Percentiles rank a stretch among this genome's conserved stretches.
phyloP scores from a whole-genome alignment of 2,797 vertebrate species.

The Sebastes diploproa region DNA sequence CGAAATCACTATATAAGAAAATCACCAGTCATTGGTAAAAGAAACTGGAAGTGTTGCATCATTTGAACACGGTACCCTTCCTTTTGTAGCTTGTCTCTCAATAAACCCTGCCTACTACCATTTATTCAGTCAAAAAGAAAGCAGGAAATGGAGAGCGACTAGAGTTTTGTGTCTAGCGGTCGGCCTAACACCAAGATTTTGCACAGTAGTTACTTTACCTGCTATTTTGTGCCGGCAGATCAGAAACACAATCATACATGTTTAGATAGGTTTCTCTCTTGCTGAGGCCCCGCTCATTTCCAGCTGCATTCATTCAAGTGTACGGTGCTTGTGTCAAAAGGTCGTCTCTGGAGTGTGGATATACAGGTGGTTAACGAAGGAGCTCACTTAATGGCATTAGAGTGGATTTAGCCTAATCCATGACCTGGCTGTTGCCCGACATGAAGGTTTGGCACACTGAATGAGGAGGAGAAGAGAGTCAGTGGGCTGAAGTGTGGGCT shows the following conservation, averaged over 20 bases:
- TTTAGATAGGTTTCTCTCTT: neutral
- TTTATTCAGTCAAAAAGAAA: neutral
- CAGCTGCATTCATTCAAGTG: neutral
- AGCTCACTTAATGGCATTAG: slow-evolving; percentile 25
- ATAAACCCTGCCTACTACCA: neutral
- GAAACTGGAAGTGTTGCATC: neutral
- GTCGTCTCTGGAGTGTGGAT: neutral
- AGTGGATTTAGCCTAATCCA: slow-evolving; percentile 4
- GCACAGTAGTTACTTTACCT: neutral
- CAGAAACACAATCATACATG: neutral
- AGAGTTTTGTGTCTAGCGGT: neutral
- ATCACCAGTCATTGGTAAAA: neutral
- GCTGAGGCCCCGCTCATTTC: neutral
- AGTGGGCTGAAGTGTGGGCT: neutral
- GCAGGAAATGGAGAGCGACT: neutral
- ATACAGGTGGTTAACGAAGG: neutral
- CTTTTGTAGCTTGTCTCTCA: neutral
- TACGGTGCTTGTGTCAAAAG: neutral
- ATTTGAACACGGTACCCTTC: neutral
- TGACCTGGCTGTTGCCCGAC: neutral
- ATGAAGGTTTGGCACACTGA: neutral
- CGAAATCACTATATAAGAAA: neutral
- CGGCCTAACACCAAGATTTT: neutral
- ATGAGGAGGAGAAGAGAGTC: neutral
- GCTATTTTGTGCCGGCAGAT: neutral